These are phyloP conservation scores for Sinocyclocheilus grahami DNA, from an alignment of 2,113 vertebrate genomes.

Conservation along the genomic window DNA sequence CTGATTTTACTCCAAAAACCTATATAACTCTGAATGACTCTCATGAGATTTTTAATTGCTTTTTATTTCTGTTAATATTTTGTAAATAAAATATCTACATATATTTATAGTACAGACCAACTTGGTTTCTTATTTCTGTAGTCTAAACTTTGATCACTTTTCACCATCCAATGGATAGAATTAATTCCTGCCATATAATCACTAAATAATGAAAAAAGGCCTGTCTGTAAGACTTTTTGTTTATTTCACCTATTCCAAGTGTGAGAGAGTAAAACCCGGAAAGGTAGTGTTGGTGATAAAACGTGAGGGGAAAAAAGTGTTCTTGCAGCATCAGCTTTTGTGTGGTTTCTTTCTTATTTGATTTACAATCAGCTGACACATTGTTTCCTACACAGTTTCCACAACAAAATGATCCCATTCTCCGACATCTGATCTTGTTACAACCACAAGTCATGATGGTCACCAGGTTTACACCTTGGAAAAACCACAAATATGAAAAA, in stretches of 20 bases:
- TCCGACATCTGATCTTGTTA: neutral
- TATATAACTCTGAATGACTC: neutral
- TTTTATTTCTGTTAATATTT: neutral
- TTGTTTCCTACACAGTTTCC: slow-evolving; percentile 21
- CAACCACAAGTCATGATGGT: neutral
- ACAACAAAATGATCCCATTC: neutral
- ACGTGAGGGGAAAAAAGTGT: neutral
- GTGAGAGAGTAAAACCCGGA: neutral
- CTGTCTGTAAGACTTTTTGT: too few species aligned
- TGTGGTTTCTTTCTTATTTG: neutral
- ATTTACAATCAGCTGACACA: slow-evolving; percentile 18
- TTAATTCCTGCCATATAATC: neutral
- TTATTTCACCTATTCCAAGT: neutral
- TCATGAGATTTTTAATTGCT: neutral
- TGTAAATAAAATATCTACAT: neutral
- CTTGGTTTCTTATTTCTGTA: neutral
- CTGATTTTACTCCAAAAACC: neutral
- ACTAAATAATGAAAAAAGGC: neutral
- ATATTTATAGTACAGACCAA: neutral
- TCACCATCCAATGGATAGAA: neutral
- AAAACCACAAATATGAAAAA: neutral
- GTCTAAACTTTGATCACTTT: neutral
- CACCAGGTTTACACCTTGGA: neutral
- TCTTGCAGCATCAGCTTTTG: slow-evolving; percentile 25
- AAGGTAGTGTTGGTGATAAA: neutral